A percentile compares a stretch with the other conserved stretches of the same genome.
Evolutionary conservation across 1,140 invertebrate genomes (phyloP).

Genomic region (Drosophila pruinosa): DNA sequence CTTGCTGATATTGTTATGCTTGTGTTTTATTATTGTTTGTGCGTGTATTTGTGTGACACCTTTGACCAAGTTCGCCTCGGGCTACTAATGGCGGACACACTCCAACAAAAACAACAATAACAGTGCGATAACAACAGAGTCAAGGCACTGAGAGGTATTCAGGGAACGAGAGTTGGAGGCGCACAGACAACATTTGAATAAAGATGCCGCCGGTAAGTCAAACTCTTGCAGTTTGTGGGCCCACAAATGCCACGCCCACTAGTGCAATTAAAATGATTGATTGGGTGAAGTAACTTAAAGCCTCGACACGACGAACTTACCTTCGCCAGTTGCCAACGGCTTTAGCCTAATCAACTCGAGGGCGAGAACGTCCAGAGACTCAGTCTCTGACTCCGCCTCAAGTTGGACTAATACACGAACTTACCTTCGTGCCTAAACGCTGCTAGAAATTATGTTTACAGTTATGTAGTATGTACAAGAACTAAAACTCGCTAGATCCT

Average conservation of each 20-base stretch:
- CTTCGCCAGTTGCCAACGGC: constrained; percentile 55
- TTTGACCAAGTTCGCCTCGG: constrained; percentile 54
- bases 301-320: constrained; percentile 71
- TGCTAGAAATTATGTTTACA: constrained; percentile 5
- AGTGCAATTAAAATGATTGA: constrained; percentile 52
- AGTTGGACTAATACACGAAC: constrained; percentile 67
- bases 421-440: constrained; percentile 72
- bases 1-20: neutral
- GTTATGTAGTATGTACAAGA: constrained; percentile 41
- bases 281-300: constrained; percentile 65
- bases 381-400: neutral
- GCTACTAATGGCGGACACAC: constrained; percentile 45
- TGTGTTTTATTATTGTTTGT: constrained; percentile 5
- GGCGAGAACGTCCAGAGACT: constrained; percentile 11
- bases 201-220: constrained; percentile 75
- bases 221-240: constrained; percentile 49
- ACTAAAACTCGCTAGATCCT: constrained; percentile 66
- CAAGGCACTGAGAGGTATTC: constrained; percentile 27
- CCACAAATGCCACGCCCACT: constrained; percentile 44
- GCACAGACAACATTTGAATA: constrained; percentile 68
- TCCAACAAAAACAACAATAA: constrained; percentile 11
- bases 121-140: neutral
- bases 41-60: neutral
- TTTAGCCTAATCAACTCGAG: constrained; percentile 55
- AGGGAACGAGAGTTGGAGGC: neutral